Evolutionary conservation across 2,113 vertebrate genomes (phyloP).

Genomic region (Lathamus discolor): DNA sequence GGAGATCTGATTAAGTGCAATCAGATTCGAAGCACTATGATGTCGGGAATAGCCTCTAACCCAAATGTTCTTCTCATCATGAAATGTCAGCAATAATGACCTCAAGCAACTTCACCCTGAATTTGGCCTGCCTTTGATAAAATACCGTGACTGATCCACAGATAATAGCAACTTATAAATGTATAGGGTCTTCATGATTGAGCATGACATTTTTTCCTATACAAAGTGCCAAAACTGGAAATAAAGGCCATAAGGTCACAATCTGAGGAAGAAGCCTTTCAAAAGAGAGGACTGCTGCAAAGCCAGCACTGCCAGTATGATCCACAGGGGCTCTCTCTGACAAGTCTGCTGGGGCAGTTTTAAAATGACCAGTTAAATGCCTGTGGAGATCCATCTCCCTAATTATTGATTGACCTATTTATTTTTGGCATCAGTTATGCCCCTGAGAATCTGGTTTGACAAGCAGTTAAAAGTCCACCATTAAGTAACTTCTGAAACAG

Average conservation of each 20-base stretch:
- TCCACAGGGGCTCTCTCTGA: neutral
- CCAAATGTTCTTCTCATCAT: conserved; percentile 9
- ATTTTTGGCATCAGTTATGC: conserved; percentile 47
- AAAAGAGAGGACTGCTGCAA: neutral
- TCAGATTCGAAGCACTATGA: conserved; percentile 37
- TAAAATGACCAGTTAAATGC: conserved; percentile 34
- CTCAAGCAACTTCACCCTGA: conserved; percentile 43
- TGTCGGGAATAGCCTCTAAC: conserved; percentile 16
- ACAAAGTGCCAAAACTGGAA: conserved; percentile 5
- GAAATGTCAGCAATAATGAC: conserved; percentile 54
- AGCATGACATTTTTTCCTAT: conserved; percentile 50
- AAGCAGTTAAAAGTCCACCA: conserved; percentile 14
- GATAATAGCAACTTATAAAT: conserved; percentile 21
- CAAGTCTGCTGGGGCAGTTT: neutral
- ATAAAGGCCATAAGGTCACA: neutral
- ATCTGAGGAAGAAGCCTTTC: neutral
- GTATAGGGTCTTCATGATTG: conserved; percentile 18
- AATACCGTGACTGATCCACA: neutral
- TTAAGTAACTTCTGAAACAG: conserved; percentile 56
- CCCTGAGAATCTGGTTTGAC: conserved; percentile 33
- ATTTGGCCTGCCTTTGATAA: conserved; percentile 47
- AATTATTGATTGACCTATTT: conserved; percentile 38
- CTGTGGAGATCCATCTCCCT: conserved; percentile 25
- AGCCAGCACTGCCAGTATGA: neutral
- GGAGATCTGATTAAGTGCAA: conserved; percentile 43